Conservation (phyloP, 2,113 vertebrate genomes). For the Scytalopus superciliaris region DNA sequence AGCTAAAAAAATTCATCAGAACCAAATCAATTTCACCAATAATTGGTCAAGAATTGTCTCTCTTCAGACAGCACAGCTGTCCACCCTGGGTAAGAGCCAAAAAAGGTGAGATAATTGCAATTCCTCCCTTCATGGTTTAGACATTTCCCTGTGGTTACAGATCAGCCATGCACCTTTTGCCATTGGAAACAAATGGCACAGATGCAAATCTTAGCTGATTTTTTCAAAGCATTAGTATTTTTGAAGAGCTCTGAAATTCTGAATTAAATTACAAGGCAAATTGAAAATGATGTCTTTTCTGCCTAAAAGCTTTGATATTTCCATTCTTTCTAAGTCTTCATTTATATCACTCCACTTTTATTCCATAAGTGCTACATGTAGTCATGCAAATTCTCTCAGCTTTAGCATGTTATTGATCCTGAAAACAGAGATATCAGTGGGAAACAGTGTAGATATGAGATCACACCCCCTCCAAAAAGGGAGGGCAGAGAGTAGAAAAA, state of each 20-base stretch:
- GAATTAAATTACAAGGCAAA: slow-evolving; percentile 71
- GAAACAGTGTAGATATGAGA: slow-evolving; percentile 13
- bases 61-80: background rate
- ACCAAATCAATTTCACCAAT: background rate
- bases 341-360: slow-evolving; percentile 45
- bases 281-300: slow-evolving; percentile 48
- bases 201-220: slow-evolving; percentile 6
- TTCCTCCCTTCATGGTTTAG: background rate
- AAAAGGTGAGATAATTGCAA: background rate
- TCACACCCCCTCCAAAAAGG: slow-evolving; percentile 22
- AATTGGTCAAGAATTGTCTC: background rate
- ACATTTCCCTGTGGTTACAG: background rate
- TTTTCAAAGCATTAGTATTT: slow-evolving; percentile 52
- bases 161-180: background rate
- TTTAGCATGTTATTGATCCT: slow-evolving; percentile 44
- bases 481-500: background rate
- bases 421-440: slow-evolving; percentile 42
- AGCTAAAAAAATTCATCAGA: background rate
- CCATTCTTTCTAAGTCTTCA: slow-evolving; percentile 50
- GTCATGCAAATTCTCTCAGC: slow-evolving; percentile 58
- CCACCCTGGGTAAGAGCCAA: background rate
- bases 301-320: slow-evolving; percentile 66
- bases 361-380: slow-evolving; percentile 59
- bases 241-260: slow-evolving; percentile 57
- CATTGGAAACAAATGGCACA: slow-evolving; percentile 7